Evolutionary conservation across 2,797 vertebrate genomes (phyloP).

Genomic region (Amblyraja radiata): DNA sequence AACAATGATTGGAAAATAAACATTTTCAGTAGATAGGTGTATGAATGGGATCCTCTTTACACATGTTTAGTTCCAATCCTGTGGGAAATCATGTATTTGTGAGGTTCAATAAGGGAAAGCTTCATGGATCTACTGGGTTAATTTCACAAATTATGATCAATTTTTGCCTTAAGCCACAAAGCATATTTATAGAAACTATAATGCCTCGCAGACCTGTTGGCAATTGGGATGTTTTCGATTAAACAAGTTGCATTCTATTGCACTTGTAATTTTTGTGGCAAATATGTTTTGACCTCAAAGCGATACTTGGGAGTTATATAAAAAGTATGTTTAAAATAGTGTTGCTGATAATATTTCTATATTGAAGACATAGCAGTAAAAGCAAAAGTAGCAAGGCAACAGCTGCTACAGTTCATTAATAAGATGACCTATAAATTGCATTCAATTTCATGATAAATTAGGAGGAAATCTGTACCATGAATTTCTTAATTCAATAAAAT

Average conservation of each 20-base stretch:
- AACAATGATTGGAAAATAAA: background rate
- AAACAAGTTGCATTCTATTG: background rate
- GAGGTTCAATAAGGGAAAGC: conserved; percentile 24
- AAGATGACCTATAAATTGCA: background rate
- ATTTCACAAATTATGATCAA: background rate
- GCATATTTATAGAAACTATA: conserved; percentile 7
- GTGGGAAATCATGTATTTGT: conserved; percentile 24
- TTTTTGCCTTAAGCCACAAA: conserved; percentile 26
- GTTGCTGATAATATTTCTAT: background rate
- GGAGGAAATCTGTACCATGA: background rate
- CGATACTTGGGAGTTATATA: background rate
- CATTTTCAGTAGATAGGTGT: background rate
- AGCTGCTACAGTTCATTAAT: background rate
- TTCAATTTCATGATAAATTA: background rate
- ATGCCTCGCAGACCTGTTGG: background rate
- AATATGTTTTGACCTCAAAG: background rate
- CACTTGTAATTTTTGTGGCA: background rate
- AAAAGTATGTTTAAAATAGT: conserved; percentile 23
- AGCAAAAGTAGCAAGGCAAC: conserved; percentile 21
- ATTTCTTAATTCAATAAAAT: background rate
- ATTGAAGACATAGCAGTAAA: background rate
- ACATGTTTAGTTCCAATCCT: background rate
- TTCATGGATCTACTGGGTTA: background rate
- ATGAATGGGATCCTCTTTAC: background rate
- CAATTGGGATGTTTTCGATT: background rate